Evolutionary conservation across 2,888 invertebrate genomes (phyloP), one percentile per base, ranked within the genome.

Genomic region (Julus scandinavius): DNA sequence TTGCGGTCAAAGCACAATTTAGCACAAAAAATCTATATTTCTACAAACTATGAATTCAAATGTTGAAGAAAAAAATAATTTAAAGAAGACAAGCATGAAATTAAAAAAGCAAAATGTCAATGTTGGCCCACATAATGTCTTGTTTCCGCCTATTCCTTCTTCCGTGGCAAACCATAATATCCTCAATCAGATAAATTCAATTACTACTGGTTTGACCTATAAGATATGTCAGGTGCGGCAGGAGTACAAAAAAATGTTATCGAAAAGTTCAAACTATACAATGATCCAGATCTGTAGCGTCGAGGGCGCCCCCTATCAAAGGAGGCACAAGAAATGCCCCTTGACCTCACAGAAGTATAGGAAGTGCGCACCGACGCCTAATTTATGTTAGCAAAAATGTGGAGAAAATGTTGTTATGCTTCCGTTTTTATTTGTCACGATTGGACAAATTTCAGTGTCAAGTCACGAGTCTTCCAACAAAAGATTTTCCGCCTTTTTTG

Each of bases 401-500:
- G 6, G 54, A 54, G 11, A 54, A 54, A 54, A 9, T 15, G 11
- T 15, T 3, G 54, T 6, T 6, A 54, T 54, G 54, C 54, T 9
- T 54, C 54, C 58, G 15, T 17, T 58, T 58, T 58, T 58, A 58
- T 15, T 84, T 84, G 84, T 84, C 38, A 84, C 84, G 84, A 41
- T 38, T 84, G 40, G 84, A 13, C 84, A 41, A 38, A 84, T 84
- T 41, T 84, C 84, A 58, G 58, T 58, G 84, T 84, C 41, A 84
- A 15, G 38, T 38, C 17, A 13, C 38, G 84, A n/a, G 38, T 13
- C 84, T 17, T 13, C 13, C 41, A 84, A 41, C 41, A 84, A 41
- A 84, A 38, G 13, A 15, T 20, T 17, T 84, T 84, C 41, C 84
- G 41, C 38, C 84, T 84, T 84, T 84, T 41, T 84, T 84, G 84